A percentile compares a stretch with the other conserved stretches of the same genome.
Evolutionary conservation across 2,888 invertebrate species (phyloP).

Genomic region (Pollenia labialis): DNA sequence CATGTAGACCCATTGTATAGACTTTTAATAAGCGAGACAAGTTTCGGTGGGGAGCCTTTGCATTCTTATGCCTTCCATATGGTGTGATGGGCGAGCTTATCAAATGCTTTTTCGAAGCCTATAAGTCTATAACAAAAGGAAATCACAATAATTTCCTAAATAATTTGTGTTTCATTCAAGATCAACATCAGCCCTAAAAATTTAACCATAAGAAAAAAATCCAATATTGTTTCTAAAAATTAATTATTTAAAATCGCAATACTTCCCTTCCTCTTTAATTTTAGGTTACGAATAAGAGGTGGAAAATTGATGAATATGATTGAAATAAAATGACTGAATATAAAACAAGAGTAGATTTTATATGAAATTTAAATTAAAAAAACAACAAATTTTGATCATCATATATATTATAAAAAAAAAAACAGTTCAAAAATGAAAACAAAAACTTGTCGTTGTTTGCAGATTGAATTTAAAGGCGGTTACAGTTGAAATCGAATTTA

Average conservation of each 20-base stretch:
- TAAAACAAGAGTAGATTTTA: slow-evolving; percentile 24
- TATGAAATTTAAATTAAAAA: background rate
- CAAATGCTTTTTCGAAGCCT: too few species aligned
- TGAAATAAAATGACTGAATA: slow-evolving; percentile 59
- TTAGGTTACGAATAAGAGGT: slow-evolving; percentile 22
- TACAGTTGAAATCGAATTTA: slow-evolving; percentile 79
- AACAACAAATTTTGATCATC: slow-evolving; percentile 7
- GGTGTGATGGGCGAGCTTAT: too few species aligned
- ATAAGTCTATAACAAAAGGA: too few species aligned
- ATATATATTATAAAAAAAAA: slow-evolving; percentile 3
- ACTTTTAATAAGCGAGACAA: too few species aligned
- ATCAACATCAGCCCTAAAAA: too few species aligned
- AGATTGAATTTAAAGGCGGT: slow-evolving; percentile 76
- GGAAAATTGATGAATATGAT: slow-evolving; percentile 60
- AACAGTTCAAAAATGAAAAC: background rate
- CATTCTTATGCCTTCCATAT: too few species aligned
- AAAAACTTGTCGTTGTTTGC: slow-evolving; percentile 52
- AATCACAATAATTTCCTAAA: too few species aligned
- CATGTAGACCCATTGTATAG: too few species aligned
- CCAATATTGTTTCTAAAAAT: too few species aligned
- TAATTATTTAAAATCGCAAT: background rate
- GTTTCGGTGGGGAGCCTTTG: too few species aligned
- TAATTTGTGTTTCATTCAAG: too few species aligned
- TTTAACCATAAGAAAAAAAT: too few species aligned
- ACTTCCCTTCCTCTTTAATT: slow-evolving; percentile 27